phyloP scores from a whole-genome alignment of 2,113 vertebrate species.

The Lepidothrix coronata region DNA sequence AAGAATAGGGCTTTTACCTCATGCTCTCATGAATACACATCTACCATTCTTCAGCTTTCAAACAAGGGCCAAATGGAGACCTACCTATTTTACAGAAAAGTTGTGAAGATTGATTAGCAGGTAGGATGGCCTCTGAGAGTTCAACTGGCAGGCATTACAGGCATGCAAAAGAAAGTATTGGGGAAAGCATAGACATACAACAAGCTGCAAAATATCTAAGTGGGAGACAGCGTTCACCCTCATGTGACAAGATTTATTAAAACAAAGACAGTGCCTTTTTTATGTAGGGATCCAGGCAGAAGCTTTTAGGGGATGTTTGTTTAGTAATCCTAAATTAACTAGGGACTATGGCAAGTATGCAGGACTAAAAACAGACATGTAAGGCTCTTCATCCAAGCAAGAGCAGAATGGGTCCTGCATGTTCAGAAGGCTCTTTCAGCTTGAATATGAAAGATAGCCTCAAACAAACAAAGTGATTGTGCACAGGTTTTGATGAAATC shows the following conservation, averaged over 20 bases:
- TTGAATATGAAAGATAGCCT: conserved; percentile 33
- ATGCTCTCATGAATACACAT: not conserved
- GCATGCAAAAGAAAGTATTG: not conserved
- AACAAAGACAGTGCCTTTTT: not conserved
- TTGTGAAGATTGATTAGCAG: not conserved
- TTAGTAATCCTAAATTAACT: not conserved
- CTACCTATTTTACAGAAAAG: not conserved
- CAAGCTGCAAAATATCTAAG: not conserved
- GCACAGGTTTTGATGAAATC: conserved; percentile 34
- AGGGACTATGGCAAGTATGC: not conserved
- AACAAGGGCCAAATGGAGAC: not conserved
- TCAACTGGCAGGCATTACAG: not conserved
- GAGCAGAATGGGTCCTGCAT: not conserved
- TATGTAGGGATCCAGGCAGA: not conserved
- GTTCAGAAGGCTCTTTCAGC: conserved; percentile 21
- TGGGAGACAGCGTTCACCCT: not conserved
- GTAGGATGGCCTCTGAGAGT: not conserved
- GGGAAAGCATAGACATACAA: not conserved
- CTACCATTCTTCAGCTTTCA: not conserved
- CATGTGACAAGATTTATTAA: not conserved
- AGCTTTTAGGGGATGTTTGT: not conserved
- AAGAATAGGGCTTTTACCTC: not conserved
- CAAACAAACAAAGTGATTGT: conserved; percentile 50
- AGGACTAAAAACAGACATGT: not conserved
- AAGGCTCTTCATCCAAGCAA: not conserved